phyloP scores from a whole-genome alignment of 2,797 vertebrate genomes.

The Myotis daubentonii region DNA sequence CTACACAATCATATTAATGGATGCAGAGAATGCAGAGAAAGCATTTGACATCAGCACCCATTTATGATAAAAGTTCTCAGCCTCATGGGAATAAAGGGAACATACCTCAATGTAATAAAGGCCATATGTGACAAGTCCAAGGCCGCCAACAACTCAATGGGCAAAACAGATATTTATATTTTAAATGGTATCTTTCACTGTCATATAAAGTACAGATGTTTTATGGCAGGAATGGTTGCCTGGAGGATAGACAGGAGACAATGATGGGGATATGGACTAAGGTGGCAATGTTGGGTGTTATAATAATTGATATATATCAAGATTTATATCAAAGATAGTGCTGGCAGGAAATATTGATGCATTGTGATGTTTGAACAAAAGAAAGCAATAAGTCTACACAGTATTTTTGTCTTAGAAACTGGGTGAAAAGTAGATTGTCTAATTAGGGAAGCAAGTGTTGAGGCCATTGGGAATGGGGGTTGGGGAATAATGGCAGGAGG shows the following conservation, averaged over 20 bases:
- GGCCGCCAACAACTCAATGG: too few relatives aligned
- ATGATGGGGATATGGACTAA: neutral
- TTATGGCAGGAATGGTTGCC: neutral
- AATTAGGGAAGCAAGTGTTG: neutral
- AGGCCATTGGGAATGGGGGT: neutral
- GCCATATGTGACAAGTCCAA: too few relatives aligned
- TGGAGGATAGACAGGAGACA: neutral
- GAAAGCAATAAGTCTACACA: neutral
- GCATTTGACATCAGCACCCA: too few relatives aligned
- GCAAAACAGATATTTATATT: neutral
- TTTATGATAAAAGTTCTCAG: too few relatives aligned
- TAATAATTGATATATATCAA: neutral
- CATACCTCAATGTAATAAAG: too few relatives aligned
- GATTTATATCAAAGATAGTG: neutral
- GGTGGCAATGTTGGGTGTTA: too few relatives aligned
- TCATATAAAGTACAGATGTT: neutral
- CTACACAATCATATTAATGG: neutral
- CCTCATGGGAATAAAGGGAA: too few relatives aligned
- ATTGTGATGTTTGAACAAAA: neutral
- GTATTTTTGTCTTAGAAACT: neutral
- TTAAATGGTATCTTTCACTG: neutral
- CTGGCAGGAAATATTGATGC: neutral
- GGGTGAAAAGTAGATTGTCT: neutral
- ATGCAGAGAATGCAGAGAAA: neutral
- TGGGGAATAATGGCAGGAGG: neutral